Percentiles rank a stretch among this genome's conserved stretches.
These are phyloP conservation scores for Phasia obesa DNA, from an alignment of 2,888 invertebrate species.

Conservation along the genomic window DNA sequence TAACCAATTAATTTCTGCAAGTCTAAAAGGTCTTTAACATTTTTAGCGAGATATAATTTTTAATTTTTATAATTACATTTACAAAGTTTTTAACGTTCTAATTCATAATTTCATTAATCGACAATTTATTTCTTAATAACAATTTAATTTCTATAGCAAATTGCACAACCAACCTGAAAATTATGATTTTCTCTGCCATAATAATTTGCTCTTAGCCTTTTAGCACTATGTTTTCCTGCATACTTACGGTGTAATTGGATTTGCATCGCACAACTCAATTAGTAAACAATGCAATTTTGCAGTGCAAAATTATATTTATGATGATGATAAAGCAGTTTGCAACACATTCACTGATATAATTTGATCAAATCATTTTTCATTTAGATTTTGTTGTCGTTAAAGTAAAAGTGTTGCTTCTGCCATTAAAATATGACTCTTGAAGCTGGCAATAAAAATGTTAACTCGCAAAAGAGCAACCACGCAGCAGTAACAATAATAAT, in stretches of 20 bases:
- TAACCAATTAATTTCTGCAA: too few relatives aligned
- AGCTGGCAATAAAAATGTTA: background rate
- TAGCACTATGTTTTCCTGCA: conserved; percentile 19
- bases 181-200: background rate
- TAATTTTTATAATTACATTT: too few relatives aligned
- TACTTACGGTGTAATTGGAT: conserved; percentile 57
- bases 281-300: conserved; percentile 61
- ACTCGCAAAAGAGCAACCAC: conserved; percentile 12
- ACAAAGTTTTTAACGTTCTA: too few relatives aligned
- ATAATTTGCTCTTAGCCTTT: conserved; percentile 25
- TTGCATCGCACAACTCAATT: conserved; percentile 52
- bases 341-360: conserved; percentile 52
- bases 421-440: conserved; percentile 16
- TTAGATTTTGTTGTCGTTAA: conserved; percentile 30
- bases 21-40: too few relatives aligned
- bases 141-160: conserved; percentile 7
- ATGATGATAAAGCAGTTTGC: conserved; percentile 51
- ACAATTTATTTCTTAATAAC: conserved; percentile 5
- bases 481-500: background rate
- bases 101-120: conserved; percentile 13
- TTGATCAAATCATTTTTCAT: conserved; percentile 51
- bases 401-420: conserved; percentile 9
- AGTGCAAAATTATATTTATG: conserved; percentile 48
- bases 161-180: conserved; percentile 24
- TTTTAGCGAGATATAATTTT: too few relatives aligned